Conservation (phyloP, 1,140 invertebrate genomes). For the Himalopsyche phryganea region DNA sequence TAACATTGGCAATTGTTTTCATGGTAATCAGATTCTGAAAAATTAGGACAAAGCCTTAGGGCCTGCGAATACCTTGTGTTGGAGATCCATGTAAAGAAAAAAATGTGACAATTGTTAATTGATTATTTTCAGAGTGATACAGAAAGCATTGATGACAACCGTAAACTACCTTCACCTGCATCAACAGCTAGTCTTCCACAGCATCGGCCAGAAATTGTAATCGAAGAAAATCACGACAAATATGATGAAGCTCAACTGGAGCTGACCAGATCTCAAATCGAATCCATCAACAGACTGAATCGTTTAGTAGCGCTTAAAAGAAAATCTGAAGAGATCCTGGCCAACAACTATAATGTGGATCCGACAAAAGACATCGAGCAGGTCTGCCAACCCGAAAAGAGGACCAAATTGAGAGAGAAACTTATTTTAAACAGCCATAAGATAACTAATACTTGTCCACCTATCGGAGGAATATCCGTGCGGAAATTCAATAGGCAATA, state of each 20-base stretch:
- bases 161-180: conserved; percentile 40
- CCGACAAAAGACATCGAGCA: neutral
- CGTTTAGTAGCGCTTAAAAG: conserved; percentile 41
- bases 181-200: conserved; percentile 10
- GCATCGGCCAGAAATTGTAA: conserved; percentile 36
- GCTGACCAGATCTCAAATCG: conserved; percentile 44
- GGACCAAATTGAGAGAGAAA: conserved; percentile 46
- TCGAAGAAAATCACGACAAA: conserved; percentile 38
- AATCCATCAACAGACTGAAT: conserved; percentile 47
- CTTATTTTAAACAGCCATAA: conserved; percentile 40
- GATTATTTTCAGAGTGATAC: conserved; percentile 48
- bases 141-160: conserved; percentile 36
- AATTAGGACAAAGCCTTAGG: too few relatives aligned
- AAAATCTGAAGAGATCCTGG: conserved; percentile 49
- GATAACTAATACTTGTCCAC: conserved; percentile 29
- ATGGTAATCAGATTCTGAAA: too few relatives aligned
- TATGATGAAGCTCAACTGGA: conserved; percentile 33
- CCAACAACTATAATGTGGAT: conserved; percentile 38
- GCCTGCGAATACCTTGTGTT: too few relatives aligned
- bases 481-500: conserved; percentile 15
- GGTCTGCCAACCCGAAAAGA: conserved; percentile 42
- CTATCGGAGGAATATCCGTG: conserved; percentile 6
- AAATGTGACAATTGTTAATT: too few relatives aligned
- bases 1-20: too few relatives aligned
- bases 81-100: too few relatives aligned